Evolutionary conservation across 2,888 invertebrate genomes (phyloP).

Genomic region (Papilio gigon): DNA sequence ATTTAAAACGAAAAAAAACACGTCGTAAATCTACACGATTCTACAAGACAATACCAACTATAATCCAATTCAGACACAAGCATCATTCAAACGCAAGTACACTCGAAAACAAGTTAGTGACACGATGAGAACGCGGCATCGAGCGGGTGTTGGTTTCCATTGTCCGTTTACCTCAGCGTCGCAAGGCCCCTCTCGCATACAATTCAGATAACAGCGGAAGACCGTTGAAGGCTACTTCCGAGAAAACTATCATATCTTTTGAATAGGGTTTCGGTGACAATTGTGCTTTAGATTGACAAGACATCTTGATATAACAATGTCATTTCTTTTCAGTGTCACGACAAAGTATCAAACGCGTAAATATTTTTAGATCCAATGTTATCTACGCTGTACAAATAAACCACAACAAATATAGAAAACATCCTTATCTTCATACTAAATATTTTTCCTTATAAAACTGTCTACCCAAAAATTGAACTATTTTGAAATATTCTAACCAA

Average conservation of each 20-base stretch:
- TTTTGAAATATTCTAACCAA: too few relatives aligned
- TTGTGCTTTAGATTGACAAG: neutral
- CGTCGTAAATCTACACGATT: neutral
- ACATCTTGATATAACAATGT: neutral
- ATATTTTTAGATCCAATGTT: neutral
- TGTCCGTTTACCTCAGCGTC: conserved; percentile 45
- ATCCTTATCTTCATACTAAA: neutral
- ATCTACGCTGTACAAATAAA: conserved; percentile 3
- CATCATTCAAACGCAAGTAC: conserved; percentile 1
- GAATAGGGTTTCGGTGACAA: conserved; percentile 17
- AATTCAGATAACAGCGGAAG: conserved; percentile 42
- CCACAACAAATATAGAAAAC: neutral
- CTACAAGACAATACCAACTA: neutral
- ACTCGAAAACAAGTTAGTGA: conserved; percentile 35
- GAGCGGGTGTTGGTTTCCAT: conserved; percentile 43
- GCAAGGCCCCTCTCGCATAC: conserved; percentile 45
- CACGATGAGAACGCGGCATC: conserved; percentile 44
- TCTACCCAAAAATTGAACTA: neutral
- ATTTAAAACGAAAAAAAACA: neutral
- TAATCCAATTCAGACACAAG: conserved; percentile 9
- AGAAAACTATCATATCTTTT: conserved; percentile 29
- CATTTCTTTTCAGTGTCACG: neutral
- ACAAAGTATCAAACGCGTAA: neutral
- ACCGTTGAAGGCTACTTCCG: conserved; percentile 41
- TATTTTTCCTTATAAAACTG: neutral